phyloP scores from a whole-genome alignment of 2,797 vertebrate genomes.

The Smutsia gigantea region DNA sequence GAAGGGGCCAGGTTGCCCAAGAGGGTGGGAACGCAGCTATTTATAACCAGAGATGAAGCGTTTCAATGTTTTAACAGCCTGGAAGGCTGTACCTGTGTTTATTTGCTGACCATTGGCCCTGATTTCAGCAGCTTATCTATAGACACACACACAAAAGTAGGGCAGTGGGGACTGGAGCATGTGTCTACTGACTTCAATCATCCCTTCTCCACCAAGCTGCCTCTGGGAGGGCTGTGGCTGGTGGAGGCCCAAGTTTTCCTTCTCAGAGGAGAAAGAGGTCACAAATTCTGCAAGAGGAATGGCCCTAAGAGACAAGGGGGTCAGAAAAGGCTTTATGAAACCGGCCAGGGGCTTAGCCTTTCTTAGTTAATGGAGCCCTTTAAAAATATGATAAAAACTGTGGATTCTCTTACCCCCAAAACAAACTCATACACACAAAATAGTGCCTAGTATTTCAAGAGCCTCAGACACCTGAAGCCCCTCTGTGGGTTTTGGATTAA shows the following conservation, averaged over 20 bases:
- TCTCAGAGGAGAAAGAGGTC: background rate
- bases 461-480: background rate
- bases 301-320: background rate
- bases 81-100: background rate
- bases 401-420: background rate
- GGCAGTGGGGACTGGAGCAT: background rate
- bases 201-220: background rate
- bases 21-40: background rate
- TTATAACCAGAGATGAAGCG: background rate
- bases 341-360: background rate
- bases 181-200: background rate
- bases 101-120: background rate
- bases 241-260: background rate
- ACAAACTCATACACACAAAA: background rate
- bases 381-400: conserved; percentile 35
- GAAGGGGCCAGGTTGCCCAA: background rate
- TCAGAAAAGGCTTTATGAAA: background rate
- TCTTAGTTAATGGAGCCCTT: conserved; percentile 8
- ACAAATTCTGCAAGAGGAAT: conserved; percentile 10
- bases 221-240: background rate
- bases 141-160: conserved; percentile 26
- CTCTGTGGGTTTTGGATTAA: background rate
- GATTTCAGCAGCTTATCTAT: background rate
- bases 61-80: background rate
- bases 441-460: background rate